phyloP scores from a whole-genome alignment of 2,113 vertebrate genomes.

The Pogonocichla stellata region DNA sequence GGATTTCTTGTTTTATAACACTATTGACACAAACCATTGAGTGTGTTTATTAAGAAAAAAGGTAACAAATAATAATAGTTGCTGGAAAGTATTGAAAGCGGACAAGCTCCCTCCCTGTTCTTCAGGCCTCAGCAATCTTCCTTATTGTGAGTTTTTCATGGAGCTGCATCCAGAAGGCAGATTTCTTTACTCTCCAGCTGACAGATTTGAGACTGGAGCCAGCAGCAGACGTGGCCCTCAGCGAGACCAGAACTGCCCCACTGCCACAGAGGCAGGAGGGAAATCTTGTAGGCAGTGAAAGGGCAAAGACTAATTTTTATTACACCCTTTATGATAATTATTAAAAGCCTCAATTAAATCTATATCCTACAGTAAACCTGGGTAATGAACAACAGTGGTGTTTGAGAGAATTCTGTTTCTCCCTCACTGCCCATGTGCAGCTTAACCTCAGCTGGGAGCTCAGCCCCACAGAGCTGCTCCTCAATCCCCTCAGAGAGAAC shows the following conservation, averaged over 20 bases:
- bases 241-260: background rate
- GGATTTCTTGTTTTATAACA: background rate
- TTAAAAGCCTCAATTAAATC: background rate
- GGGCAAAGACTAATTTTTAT: slow-evolving; percentile 52
- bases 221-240: background rate
- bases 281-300: background rate
- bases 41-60: background rate
- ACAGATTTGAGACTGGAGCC: background rate
- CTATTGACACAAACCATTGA: background rate
- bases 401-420: background rate
- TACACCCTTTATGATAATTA: background rate
- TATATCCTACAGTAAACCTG: background rate
- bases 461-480: background rate
- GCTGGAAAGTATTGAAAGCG: background rate
- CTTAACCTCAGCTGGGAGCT: background rate
- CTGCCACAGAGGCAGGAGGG: background rate
- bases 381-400: background rate
- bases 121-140: background rate
- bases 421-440: background rate
- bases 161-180: background rate
- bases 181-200: background rate
- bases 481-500: background rate
- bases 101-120: background rate
- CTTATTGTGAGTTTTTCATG: background rate
- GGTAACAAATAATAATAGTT: background rate